Evolutionary conservation across 2,888 invertebrate genomes (phyloP).

Genomic region (Chrysolina haemoptera): DNA sequence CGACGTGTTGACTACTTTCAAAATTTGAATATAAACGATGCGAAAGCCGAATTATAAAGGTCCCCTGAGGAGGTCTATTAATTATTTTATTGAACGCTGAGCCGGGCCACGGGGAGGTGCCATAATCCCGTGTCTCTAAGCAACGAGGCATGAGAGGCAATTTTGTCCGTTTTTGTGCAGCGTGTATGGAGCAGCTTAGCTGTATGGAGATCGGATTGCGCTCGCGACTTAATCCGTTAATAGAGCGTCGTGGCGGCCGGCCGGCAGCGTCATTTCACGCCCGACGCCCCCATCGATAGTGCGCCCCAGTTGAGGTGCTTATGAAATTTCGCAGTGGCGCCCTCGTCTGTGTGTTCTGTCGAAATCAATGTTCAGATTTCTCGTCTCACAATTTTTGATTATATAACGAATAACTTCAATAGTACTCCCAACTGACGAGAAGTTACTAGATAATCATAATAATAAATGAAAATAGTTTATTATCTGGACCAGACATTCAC

Average conservation of each 20-base stretch:
- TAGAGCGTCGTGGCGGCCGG: slow-evolving; percentile 64
- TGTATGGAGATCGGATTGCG: slow-evolving; percentile 68
- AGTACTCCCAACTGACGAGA: too few relatives aligned
- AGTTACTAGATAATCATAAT: too few relatives aligned
- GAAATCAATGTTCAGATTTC: too few relatives aligned
- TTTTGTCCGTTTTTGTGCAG: slow-evolving; percentile 64
- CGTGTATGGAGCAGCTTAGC: slow-evolving; percentile 59
- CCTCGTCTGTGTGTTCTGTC: too few relatives aligned
- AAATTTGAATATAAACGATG: slow-evolving; percentile 64
- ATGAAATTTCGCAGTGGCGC: background rate
- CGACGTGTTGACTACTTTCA: slow-evolving; percentile 56
- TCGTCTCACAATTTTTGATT: too few relatives aligned
- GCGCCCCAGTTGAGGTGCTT: background rate
- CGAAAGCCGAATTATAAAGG: slow-evolving; percentile 46
- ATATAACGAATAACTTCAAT: too few relatives aligned
- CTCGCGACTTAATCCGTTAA: slow-evolving; percentile 65
- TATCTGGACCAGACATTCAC: too few relatives aligned
- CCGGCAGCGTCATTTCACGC: slow-evolving; percentile 67
- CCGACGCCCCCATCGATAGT: slow-evolving; percentile 61
- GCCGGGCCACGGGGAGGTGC: slow-evolving; percentile 60
- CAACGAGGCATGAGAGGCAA: slow-evolving; percentile 65
- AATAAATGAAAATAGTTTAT: too few relatives aligned
- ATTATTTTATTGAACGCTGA: slow-evolving; percentile 69
- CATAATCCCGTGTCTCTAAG: slow-evolving; percentile 65
- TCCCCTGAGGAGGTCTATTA: slow-evolving; percentile 66